These are phyloP conservation scores for Ptychoptera contaminata DNA, from an alignment of 2,888 invertebrate genomes.

Conservation along the genomic window DNA sequence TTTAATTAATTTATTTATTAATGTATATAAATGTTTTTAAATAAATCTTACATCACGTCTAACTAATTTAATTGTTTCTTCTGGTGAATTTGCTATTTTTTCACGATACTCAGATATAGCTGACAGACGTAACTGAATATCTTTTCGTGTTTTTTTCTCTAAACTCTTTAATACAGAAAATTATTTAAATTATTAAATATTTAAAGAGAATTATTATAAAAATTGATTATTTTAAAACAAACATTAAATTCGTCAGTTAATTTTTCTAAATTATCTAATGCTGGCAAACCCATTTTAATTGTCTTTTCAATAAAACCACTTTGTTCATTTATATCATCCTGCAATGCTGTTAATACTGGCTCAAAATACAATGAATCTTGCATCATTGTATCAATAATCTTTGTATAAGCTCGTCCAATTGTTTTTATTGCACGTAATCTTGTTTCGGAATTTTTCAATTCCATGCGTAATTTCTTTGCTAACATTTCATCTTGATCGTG, in stretches of 20 bases:
- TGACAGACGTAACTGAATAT: conserved; percentile 18
- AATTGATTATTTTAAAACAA: neutral
- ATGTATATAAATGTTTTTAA: too few relatives aligned
- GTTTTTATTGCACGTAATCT: conserved; percentile 24
- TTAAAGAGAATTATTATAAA: too few relatives aligned
- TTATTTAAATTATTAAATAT: too few relatives aligned
- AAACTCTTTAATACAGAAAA: conserved; percentile 13
- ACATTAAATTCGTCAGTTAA: conserved; percentile 8
- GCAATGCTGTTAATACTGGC: conserved; percentile 24
- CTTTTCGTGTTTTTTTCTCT: conserved; percentile 20
- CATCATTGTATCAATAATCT: conserved; percentile 17
- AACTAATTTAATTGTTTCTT: conserved; percentile 10
- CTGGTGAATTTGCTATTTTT: conserved; percentile 9
- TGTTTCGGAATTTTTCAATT: conserved; percentile 25
- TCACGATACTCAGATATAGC: conserved; percentile 16
- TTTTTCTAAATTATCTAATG: conserved; percentile 14
- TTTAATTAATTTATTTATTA: too few relatives aligned
- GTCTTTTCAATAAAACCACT: conserved; percentile 24
- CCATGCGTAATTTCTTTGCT: conserved; percentile 19
- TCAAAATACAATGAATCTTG: conserved; percentile 26
- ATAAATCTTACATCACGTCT: conserved; percentile 11
- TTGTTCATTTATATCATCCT: conserved; percentile 26
- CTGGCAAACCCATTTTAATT: conserved; percentile 24
- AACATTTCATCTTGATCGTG: conserved; percentile 21
- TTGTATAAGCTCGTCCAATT: conserved; percentile 23